These are phyloP conservation scores for Clarias laeviceps DNA, from an alignment of 2,797 vertebrate species.

Conservation along the genomic window DNA sequence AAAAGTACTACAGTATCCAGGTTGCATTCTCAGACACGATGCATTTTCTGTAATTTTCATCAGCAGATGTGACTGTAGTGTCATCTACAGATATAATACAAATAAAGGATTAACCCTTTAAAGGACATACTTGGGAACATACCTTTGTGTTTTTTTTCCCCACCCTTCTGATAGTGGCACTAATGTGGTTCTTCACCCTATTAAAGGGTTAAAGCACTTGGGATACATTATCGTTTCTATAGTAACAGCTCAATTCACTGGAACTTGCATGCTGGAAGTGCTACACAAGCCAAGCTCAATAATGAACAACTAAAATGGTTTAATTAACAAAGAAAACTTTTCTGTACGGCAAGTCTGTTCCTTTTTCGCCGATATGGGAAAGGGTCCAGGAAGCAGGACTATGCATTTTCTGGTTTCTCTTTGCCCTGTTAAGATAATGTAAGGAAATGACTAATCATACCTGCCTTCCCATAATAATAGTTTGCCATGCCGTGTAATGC, in stretches of 20 bases:
- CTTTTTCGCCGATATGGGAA: not conserved
- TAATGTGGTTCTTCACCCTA: too few relatives aligned
- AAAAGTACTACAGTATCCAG: too few relatives aligned
- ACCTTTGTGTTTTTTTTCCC: too few relatives aligned
- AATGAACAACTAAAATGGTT: not conserved
- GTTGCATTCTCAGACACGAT: not conserved
- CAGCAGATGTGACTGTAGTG: not conserved
- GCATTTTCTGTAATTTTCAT: too few relatives aligned
- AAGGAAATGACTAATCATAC: not conserved
- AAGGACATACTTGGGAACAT: too few relatives aligned
- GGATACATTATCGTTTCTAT: not conserved
- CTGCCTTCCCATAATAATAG: not conserved
- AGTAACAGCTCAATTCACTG: not conserved
- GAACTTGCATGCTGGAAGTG: not conserved
- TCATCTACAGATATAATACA: not conserved
- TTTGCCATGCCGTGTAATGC: not conserved
- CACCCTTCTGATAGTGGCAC: too few relatives aligned
- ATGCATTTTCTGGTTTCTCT: not conserved
- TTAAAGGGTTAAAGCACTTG: not conserved
- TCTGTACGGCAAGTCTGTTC: not conserved
- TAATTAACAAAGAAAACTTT: not conserved
- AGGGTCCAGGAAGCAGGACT: not conserved
- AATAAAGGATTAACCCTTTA: not conserved
- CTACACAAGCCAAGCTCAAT: not conserved
- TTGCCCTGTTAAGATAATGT: not conserved